These are phyloP conservation scores for Amphipyra tragopoginis DNA, from an alignment of 2,888 invertebrate genomes.

Conservation along the genomic window DNA sequence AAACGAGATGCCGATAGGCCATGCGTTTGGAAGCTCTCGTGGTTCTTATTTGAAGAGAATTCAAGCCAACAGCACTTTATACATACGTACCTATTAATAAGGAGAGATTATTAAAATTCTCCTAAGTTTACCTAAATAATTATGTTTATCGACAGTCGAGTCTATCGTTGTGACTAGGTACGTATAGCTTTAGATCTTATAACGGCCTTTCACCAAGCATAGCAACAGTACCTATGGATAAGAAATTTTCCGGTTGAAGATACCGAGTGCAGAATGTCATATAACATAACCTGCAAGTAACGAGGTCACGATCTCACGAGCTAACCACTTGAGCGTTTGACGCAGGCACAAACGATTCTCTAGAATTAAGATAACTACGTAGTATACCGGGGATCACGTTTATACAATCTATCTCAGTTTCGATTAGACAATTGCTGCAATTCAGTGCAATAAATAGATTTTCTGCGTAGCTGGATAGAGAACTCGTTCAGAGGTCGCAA, in stretches of 20 bases:
- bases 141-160: too few relatives aligned
- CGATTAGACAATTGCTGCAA: conserved; percentile 50
- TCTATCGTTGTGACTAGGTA: too few relatives aligned
- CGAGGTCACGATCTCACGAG: conserved; percentile 43
- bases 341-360: conserved; percentile 18
- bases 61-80: too few relatives aligned
- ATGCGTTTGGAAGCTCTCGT: too few relatives aligned
- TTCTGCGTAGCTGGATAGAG: conserved; percentile 15
- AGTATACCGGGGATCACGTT: conserved; percentile 15
- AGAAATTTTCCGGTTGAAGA: conserved; percentile 1
- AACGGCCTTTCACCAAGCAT: background rate
- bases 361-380: conserved; percentile 38
- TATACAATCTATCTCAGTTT: conserved; percentile 15
- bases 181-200: background rate
- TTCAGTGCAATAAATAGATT: conserved; percentile 42
- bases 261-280: conserved; percentile 20
- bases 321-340: conserved; percentile 22
- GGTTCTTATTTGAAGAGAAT: too few relatives aligned
- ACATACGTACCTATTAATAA: too few relatives aligned
- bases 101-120: too few relatives aligned
- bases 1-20: conserved; percentile 3
- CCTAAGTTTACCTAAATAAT: too few relatives aligned
- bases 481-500: too few relatives aligned
- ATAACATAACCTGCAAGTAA: conserved; percentile 14
- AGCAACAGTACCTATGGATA: background rate